These are phyloP conservation scores for Bombycilla garrulus DNA, from an alignment of 2,113 vertebrate genomes.

Conservation along the genomic window DNA sequence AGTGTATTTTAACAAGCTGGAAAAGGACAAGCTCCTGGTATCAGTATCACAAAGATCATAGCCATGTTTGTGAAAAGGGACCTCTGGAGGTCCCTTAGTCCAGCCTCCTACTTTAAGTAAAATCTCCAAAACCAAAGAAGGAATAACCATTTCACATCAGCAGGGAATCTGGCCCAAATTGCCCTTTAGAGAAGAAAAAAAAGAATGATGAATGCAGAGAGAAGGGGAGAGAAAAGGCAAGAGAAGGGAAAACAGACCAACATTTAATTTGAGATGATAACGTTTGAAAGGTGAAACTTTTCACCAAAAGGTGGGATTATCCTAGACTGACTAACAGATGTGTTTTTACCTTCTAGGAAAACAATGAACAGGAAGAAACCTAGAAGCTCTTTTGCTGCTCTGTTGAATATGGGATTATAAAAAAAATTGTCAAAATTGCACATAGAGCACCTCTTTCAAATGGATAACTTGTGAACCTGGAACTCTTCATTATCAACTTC, in stretches of 20 bases:
- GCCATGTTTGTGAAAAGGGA: background rate
- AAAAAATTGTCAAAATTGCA: background rate
- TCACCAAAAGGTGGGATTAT: background rate
- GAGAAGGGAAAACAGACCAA: background rate
- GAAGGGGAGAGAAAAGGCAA: background rate
- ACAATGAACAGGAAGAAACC: conserved; percentile 13
- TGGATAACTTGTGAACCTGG: conserved; percentile 12
- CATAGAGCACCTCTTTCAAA: background rate
- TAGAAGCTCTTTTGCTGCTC: background rate
- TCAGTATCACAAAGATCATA: background rate
- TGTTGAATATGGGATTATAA: conserved; percentile 12
- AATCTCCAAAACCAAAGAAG: background rate
- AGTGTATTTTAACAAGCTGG: background rate
- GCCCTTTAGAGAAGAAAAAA: background rate
- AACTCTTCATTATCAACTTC: background rate
- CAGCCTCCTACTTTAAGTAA: background rate
- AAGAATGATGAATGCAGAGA: background rate
- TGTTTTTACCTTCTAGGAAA: conserved; percentile 56
- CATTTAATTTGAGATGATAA: background rate
- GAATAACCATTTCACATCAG: background rate
- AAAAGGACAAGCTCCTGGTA: background rate
- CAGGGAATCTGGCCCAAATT: background rate
- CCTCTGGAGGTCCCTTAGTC: background rate
- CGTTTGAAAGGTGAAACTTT: background rate
- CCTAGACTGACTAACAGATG: conserved; percentile 18